Evolutionary conservation across 2,113 vertebrate species (phyloP).

Genomic region (Trachemys scripta): DNA sequence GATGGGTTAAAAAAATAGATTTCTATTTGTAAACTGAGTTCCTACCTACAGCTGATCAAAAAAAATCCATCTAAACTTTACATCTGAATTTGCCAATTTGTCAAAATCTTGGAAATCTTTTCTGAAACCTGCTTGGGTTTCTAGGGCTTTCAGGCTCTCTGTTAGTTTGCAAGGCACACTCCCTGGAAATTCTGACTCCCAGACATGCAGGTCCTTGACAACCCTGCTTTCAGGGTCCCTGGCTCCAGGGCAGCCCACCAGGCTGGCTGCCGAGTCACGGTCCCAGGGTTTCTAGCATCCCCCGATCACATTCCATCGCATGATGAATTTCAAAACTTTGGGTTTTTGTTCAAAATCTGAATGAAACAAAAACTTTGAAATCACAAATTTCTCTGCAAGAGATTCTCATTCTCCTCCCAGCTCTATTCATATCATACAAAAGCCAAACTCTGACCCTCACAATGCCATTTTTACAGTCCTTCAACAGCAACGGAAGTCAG

Average conservation of each 20-base stretch:
- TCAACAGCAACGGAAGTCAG: background rate
- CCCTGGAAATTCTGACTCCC: no score
- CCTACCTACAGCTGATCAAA: background rate
- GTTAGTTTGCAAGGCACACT: no score
- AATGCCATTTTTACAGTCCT: rapidly evolving
- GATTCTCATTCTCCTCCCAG: background rate
- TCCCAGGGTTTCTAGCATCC: background rate
- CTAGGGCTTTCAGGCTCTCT: no score
- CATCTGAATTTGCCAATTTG: background rate
- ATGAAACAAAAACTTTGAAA: background rate
- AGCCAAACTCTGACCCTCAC: background rate
- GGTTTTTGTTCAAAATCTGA: background rate
- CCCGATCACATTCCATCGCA: background rate
- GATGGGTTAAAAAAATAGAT: background rate
- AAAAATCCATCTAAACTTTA: background rate
- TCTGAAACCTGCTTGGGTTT: background rate
- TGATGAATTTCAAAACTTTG: background rate
- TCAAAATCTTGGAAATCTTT: background rate
- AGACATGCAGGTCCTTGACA: background rate
- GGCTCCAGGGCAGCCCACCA: background rate
- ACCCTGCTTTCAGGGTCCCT: background rate
- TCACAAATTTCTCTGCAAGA: slow-evolving; percentile 13
- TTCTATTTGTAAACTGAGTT: background rate
- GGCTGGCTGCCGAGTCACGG: no score
- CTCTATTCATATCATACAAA: rapidly evolving